Evolutionary conservation across 2,888 invertebrate species (phyloP).

Genomic region (Chelonus formosanus): DNA sequence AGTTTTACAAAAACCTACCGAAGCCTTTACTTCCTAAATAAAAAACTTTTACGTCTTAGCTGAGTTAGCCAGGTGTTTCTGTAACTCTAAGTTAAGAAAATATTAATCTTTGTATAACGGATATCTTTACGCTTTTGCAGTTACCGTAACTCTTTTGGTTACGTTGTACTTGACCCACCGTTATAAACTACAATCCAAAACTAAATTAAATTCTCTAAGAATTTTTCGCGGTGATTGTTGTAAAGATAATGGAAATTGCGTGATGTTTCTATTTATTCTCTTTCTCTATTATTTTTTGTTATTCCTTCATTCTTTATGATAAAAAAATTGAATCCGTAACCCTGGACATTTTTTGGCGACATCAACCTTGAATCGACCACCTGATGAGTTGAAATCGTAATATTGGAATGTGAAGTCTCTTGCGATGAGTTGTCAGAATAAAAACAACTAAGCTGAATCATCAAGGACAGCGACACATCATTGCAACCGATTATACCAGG

Average conservation of each 20-base stretch:
- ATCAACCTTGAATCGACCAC: conserved; percentile 24
- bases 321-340: too few species aligned
- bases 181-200: conserved; percentile 13
- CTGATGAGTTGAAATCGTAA: conserved; percentile 14
- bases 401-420: conserved; percentile 5
- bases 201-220: too few species aligned
- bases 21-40: background rate
- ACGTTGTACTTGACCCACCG: conserved; percentile 29
- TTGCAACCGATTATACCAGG: conserved; percentile 10
- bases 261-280: background rate
- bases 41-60: background rate
- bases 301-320: background rate
- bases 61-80: background rate
- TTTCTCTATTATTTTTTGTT: conserved; percentile 1
- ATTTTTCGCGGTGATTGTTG: too few species aligned
- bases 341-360: background rate
- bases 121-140: conserved; percentile 13
- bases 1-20: conserved; percentile 28
- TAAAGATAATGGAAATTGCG: too few species aligned
- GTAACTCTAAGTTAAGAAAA: background rate
- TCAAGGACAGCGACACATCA: conserved; percentile 7
- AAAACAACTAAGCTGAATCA: conserved; percentile 26
- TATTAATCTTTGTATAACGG: conserved; percentile 12
- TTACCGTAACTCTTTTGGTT: conserved; percentile 9
- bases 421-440: conserved; percentile 16